Percentiles rank a stretch among this genome's conserved stretches.
Evolutionary conservation across 2,113 vertebrate species (phyloP).

Genomic region (Oncorhynchus clarkii): DNA sequence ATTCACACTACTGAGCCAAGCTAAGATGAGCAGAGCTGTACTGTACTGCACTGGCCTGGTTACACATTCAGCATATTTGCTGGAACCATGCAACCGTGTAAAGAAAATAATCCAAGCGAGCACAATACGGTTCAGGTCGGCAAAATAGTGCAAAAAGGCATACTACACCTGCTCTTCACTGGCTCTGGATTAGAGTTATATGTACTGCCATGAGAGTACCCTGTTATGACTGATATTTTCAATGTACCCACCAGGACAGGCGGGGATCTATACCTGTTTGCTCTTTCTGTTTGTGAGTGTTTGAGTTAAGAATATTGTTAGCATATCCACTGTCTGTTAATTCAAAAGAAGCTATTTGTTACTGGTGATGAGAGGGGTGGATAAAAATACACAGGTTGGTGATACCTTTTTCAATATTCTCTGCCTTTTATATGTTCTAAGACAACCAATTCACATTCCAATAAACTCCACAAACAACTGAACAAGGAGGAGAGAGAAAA

Average conservation of each 20-base stretch:
- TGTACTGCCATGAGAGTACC: neutral
- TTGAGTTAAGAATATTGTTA: neutral
- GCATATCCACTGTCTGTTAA: neutral
- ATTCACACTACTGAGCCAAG: no score
- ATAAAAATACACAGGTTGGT: neutral
- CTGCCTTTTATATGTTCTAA: conserved; percentile 1
- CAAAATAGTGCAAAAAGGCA: no score
- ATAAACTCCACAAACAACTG: conserved; percentile 1
- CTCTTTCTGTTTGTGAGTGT: neutral
- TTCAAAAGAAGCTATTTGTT: neutral
- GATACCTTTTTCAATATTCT: neutral
- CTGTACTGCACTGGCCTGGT: no score
- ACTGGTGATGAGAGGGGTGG: neutral
- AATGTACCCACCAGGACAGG: neutral
- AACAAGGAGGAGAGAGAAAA: conserved; percentile 18
- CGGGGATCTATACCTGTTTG: neutral
- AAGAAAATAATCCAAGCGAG: no score
- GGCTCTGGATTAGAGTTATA: neutral
- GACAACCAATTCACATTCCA: conserved; percentile 1
- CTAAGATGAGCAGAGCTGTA: no score
- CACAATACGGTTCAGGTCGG: no score
- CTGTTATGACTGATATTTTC: neutral
- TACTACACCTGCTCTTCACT: neutral
- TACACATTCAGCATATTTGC: no score
- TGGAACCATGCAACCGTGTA: no score